These are phyloP conservation scores for Psilopsiagon aurifrons DNA, from an alignment of 2,113 vertebrate genomes.

Conservation along the genomic window DNA sequence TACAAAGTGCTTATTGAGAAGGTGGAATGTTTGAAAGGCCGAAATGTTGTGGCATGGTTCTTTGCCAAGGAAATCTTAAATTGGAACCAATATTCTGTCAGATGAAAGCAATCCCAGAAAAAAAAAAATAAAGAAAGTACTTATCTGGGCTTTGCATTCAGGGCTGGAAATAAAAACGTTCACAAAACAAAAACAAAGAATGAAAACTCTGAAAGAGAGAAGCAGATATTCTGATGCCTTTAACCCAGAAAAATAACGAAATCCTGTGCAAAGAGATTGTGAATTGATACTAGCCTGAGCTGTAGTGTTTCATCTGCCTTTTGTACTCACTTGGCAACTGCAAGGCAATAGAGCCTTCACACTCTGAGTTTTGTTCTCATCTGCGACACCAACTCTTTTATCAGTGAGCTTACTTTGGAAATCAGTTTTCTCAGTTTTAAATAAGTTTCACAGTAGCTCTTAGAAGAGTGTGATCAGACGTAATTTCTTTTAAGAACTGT, in stretches of 20 bases:
- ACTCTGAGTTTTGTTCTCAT: background rate
- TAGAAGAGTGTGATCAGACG: background rate
- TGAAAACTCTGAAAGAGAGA: background rate
- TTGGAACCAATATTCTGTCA: background rate
- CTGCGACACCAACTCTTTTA: background rate
- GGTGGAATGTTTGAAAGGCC: background rate
- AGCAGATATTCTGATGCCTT: background rate
- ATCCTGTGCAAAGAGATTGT: background rate
- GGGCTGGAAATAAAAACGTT: constrained; percentile 11
- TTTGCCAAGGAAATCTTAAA: constrained; percentile 16
- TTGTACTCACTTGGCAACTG: background rate
- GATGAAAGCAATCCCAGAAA: background rate
- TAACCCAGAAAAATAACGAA: background rate
- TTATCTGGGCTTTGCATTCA: background rate
- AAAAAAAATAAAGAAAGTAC: background rate
- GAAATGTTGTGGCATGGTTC: background rate
- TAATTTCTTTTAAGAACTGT: background rate
- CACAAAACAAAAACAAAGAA: background rate
- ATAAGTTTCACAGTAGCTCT: background rate
- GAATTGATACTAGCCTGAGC: background rate
- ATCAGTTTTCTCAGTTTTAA: background rate
- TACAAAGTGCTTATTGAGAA: background rate
- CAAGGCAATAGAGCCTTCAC: background rate
- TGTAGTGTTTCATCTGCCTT: background rate
- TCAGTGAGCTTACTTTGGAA: background rate